Percentiles rank a stretch among this genome's conserved stretches.
phyloP scores from a whole-genome alignment of 2,888 invertebrate genomes.

The Pachymerium ferrugineum region DNA sequence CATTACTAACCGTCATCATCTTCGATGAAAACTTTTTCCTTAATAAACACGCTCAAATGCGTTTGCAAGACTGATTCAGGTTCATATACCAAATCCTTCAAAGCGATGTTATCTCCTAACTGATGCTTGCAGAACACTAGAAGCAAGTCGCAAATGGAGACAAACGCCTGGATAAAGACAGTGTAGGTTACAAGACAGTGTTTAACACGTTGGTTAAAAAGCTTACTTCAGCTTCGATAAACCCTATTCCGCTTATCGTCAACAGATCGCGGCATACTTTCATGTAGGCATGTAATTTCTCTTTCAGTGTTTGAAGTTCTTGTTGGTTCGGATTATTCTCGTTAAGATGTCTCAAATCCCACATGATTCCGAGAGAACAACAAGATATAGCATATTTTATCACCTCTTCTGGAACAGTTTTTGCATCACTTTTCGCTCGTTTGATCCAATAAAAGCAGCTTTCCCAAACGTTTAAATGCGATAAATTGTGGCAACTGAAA shows the following conservation, averaged over 20 bases:
- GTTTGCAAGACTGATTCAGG: slow-evolving; percentile 72
- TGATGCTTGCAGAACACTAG: slow-evolving; percentile 90
- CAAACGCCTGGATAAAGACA: slow-evolving; percentile 65
- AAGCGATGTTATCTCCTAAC: slow-evolving; percentile 50
- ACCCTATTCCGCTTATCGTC: slow-evolving; percentile 59
- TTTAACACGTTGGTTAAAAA: too few species aligned
- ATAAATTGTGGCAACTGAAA: slow-evolving; percentile 91
- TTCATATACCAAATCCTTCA: slow-evolving; percentile 64
- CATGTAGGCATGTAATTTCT: slow-evolving; percentile 69
- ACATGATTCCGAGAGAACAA: slow-evolving; percentile 78
- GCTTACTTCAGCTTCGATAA: slow-evolving; percentile 66
- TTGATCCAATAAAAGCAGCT: slow-evolving; percentile 58
- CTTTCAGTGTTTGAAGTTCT: slow-evolving; percentile 58
- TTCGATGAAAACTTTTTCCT: slow-evolving; percentile 86
- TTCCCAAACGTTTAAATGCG: slow-evolving; percentile 88
- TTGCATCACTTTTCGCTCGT: slow-evolving; percentile 53
- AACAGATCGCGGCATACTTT: slow-evolving; percentile 65
- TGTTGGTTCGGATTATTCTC: slow-evolving; percentile 56
- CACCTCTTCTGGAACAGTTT: slow-evolving; percentile 53
- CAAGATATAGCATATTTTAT: slow-evolving; percentile 75
- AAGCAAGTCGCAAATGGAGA: slow-evolving; percentile 90
- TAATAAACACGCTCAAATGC: slow-evolving; percentile 83
- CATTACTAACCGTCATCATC: slow-evolving; percentile 72
- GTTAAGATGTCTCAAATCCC: slow-evolving; percentile 81
- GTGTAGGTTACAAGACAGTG: not conserved